phyloP scores from a whole-genome alignment of 2,888 invertebrate genomes.

The Ophion obscuratus region DNA sequence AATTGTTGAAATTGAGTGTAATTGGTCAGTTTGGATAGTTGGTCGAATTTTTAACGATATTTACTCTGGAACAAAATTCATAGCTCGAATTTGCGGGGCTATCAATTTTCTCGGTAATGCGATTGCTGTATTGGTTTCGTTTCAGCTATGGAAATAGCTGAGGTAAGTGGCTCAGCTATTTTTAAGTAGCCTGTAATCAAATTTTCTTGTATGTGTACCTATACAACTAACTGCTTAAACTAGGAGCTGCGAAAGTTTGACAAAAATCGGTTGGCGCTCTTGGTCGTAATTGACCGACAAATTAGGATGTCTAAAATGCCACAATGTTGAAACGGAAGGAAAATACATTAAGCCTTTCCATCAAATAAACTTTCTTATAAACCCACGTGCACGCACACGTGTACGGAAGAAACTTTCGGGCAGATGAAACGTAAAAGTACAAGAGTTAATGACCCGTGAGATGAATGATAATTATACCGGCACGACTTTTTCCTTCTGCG shows the following conservation, averaged over 20 bases:
- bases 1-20: too few species aligned
- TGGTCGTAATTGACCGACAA: background rate
- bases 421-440: background rate
- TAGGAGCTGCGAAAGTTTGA: background rate
- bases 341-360: background rate
- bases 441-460: background rate
- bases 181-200: too few species aligned
- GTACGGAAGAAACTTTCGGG: constrained; percentile 6
- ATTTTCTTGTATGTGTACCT: too few species aligned
- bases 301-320: background rate
- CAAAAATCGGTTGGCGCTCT: background rate
- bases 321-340: background rate
- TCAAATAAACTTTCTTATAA: background rate
- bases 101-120: too few species aligned
- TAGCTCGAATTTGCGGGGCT: too few species aligned
- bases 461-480: constrained; percentile 13
- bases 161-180: too few species aligned
- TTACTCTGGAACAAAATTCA: too few species aligned
- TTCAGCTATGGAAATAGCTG: too few species aligned
- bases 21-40: too few species aligned
- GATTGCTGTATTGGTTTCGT: too few species aligned
- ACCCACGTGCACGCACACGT: background rate
- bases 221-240: too few species aligned
- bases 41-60: too few species aligned
- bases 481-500: background rate